Evolutionary conservation across 2,797 vertebrate genomes (phyloP).

Genomic region (Phylloscopus collybita): DNA sequence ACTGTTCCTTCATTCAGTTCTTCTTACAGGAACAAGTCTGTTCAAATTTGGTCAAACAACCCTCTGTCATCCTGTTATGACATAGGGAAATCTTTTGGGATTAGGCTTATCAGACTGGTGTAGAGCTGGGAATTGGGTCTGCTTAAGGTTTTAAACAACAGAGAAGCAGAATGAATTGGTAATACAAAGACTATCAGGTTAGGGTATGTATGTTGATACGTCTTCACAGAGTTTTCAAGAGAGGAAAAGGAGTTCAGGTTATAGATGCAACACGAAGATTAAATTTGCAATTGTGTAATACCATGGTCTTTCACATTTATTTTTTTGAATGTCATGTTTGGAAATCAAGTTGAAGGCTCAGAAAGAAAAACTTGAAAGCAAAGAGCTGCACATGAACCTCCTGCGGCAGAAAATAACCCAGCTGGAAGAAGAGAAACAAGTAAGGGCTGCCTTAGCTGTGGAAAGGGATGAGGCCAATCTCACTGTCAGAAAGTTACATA

Average conservation of each 20-base stretch:
- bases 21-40: not conserved
- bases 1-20: not conserved
- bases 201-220: not conserved
- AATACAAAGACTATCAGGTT: not conserved
- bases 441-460: conserved; percentile 73
- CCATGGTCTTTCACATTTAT: not conserved
- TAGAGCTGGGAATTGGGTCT: not conserved
- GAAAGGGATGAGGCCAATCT: conserved; percentile 83
- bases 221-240: not conserved
- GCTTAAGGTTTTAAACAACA: not conserved
- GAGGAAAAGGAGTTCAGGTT: not conserved
- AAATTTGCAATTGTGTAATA: not conserved
- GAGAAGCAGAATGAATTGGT: not conserved
- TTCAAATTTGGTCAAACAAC: not conserved
- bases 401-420: conserved; percentile 87
- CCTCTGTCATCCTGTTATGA: not conserved
- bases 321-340: not conserved
- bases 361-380: conserved; percentile 88
- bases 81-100: not conserved
- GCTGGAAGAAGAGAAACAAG: conserved; percentile 87
- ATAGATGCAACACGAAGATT: not conserved
- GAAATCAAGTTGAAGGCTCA: conserved; percentile 84
- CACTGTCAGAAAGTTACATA: conserved; percentile 81
- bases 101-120: not conserved
- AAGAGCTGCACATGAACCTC: conserved; percentile 86